A percentile compares a stretch with the other conserved stretches of the same genome.
These are phyloP conservation scores for Halcyon chelicuti DNA, from an alignment of 2,797 vertebrate genomes.

Conservation along the genomic window DNA sequence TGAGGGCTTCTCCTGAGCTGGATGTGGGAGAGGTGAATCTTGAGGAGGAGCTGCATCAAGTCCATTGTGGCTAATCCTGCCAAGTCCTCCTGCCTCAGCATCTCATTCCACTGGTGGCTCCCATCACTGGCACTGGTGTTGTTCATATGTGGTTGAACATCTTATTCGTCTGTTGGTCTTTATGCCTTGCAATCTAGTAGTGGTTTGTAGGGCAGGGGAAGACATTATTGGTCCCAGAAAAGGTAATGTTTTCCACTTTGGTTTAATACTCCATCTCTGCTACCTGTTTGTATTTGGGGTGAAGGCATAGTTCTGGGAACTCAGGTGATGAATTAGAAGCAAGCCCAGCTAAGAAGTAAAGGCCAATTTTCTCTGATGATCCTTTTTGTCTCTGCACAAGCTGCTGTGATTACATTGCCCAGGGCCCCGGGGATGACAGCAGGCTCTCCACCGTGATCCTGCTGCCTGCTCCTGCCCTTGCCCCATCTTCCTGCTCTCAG, in stretches of 20 bases:
- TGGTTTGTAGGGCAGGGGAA: accelerated
- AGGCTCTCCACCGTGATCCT: neutral
- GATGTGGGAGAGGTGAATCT: neutral
- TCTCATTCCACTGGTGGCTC: neutral
- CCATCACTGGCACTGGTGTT: accelerated
- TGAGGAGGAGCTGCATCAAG: neutral
- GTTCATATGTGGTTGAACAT: neutral
- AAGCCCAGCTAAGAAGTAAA: neutral
- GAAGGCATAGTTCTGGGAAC: neutral
- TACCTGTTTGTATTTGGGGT: neutral
- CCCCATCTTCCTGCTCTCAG: neutral
- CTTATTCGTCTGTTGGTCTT: neutral
- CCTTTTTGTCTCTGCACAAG: neutral
- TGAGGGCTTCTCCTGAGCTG: neutral
- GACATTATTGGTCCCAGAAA: neutral
- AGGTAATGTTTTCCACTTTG: neutral
- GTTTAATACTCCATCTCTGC: neutral
- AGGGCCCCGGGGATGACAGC: neutral
- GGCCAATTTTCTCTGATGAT: neutral
- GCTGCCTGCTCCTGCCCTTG: neutral
- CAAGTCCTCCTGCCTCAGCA: neutral
- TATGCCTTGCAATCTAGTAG: accelerated
- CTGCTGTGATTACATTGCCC: neutral
- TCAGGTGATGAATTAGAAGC: neutral
- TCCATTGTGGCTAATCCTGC: accelerated